Evolutionary conservation across 2,113 vertebrate genomes (phyloP), one percentile per base, ranked within the genome.

Genomic region (Trichechus manatus): DNA sequence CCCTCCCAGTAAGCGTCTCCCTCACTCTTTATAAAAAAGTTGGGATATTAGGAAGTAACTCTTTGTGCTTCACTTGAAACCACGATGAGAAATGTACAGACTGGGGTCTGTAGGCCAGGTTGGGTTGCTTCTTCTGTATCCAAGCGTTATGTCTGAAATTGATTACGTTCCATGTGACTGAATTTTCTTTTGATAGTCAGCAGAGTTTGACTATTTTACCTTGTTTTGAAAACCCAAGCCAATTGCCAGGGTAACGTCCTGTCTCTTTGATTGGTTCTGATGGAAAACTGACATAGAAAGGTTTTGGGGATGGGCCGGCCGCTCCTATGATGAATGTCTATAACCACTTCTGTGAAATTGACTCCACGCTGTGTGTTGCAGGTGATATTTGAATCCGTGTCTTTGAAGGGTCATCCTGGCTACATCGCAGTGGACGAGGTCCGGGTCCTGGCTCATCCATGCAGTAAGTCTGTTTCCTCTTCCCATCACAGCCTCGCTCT

Each of bases 351-450:
- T 96, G 94, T 90, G 61, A 56, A 83, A 93, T 19, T 93, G 47
- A 85, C 94, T 91, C 47, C 17, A 0, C 95, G 87, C 53, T 75
- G 84, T 98, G n/a, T 97, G 0, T 99, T 99, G 93, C 98, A 99
- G 99, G 99, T 99, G 92, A 99, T 99, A 98, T 99, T 99, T 97
- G 99, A 99, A 93, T 99, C 99, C 0, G 99, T 99, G 87, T 99
- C 99, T 36, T 96, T 99, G 98, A 99, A 99, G 97, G 99, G 99
- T 89, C 99, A 99, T 47, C 99, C 99, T 0, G 99, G 99, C 59
- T 99, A 99, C 99, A 99, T 99, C 63, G 99, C 99, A 22, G 99
- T 99, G 97, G 99, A 99, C 97, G 99, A 99, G 98, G 99, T 99
- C 95, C 99, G 99, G 96, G 99, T 99, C 74, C 99, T 99, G 70